phyloP scores from a whole-genome alignment of 2,888 invertebrate genomes.

The Pseudanteris insignis region DNA sequence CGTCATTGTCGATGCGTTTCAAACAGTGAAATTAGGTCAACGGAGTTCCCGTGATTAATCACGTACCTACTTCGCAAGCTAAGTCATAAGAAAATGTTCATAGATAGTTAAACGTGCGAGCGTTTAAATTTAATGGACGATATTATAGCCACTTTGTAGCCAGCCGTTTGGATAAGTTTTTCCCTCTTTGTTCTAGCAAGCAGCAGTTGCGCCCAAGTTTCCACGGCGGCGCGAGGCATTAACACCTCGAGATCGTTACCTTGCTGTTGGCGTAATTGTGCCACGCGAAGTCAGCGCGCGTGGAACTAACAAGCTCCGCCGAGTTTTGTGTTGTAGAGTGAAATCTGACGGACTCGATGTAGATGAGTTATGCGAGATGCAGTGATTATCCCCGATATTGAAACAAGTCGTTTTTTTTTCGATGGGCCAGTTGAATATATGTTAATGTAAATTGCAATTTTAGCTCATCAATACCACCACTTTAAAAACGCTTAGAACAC shows the following conservation, averaged over 20 bases:
- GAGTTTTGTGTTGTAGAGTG: slow-evolving; percentile 3
- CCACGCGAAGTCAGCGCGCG: slow-evolving; percentile 7
- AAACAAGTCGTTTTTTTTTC: too few relatives aligned
- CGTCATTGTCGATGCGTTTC: too few relatives aligned
- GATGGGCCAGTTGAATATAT: too few relatives aligned
- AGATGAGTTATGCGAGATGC: not conserved
- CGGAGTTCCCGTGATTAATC: too few relatives aligned
- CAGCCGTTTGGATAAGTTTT: not conserved
- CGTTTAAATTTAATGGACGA: slow-evolving; percentile 2
- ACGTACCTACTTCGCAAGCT: slow-evolving; percentile 5
- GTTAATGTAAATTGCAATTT: too few relatives aligned
- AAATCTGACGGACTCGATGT: slow-evolving; percentile 1
- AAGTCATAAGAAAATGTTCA: not conserved
- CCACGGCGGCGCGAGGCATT: not conserved
- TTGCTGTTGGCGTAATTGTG: slow-evolving; percentile 7
- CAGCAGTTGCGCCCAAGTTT: not conserved
- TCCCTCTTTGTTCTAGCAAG: slow-evolving; percentile 2
- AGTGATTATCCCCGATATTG: too few relatives aligned
- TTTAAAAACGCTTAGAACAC: too few relatives aligned
- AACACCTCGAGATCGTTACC: slow-evolving; percentile 5
- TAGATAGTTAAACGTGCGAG: slow-evolving; percentile 9
- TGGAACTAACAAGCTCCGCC: slow-evolving; percentile 12
- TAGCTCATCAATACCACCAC: too few relatives aligned
- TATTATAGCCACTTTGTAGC: slow-evolving; percentile 5
- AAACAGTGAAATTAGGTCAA: too few relatives aligned